Conservation (phyloP, 23 tunicate genomes). For the Oikopleura vanhoeffeni region DNA sequence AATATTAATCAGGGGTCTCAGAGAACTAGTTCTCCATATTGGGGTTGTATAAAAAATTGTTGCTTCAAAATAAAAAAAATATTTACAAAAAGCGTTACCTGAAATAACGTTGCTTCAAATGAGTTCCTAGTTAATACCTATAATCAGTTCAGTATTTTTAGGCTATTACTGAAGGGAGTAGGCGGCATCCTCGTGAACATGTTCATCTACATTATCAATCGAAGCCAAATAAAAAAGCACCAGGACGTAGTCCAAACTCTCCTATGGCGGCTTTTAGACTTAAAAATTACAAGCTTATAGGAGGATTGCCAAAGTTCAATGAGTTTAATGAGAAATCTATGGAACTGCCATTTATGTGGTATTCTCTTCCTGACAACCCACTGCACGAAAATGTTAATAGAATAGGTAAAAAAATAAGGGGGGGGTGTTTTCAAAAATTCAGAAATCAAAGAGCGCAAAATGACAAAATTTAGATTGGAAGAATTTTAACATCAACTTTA, state of each 20-base stretch:
- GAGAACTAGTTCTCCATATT: too few relatives aligned
- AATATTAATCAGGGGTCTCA: too few relatives aligned
- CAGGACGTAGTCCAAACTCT: not conserved
- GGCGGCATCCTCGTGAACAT: not conserved
- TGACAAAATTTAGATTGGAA: too few relatives aligned
- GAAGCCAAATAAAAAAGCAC: too few relatives aligned
- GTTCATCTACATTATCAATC: not conserved
- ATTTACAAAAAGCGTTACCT: too few relatives aligned
- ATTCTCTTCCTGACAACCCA: not conserved
- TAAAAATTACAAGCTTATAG: not conserved
- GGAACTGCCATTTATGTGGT: constrained; percentile 6
- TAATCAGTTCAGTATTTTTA: not conserved
- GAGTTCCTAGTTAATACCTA: too few relatives aligned
- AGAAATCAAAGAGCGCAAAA: not conserved
- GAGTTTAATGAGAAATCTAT: not conserved
- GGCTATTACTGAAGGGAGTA: not conserved
- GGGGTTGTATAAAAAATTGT: too few relatives aligned
- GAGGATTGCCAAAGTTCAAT: not conserved
- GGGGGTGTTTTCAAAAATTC: not conserved
- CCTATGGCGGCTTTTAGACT: not conserved
- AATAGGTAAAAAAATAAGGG: not conserved
- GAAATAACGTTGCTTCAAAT: too few relatives aligned
- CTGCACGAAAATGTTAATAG: not conserved
- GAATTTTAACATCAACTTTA: too few relatives aligned
- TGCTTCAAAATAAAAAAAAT: too few relatives aligned